A percentile compares a stretch with the other conserved stretches of the same genome.
Evolutionary conservation across 1,140 invertebrate species (phyloP).

Genomic region (Ridgeia piscesae): DNA sequence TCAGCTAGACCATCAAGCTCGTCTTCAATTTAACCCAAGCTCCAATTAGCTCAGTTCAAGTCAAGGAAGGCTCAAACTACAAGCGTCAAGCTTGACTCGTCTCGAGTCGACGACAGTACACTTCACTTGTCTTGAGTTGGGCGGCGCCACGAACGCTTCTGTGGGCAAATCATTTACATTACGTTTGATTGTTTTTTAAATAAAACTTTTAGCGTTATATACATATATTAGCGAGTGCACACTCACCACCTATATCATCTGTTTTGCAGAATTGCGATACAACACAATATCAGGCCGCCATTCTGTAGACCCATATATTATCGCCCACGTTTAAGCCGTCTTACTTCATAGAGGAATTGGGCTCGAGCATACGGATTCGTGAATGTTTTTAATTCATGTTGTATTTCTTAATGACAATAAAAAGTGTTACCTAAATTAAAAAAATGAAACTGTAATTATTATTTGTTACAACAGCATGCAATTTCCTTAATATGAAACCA

Average conservation of each 20-base stretch:
- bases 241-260: neutral
- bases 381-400: neutral
- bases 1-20: no score
- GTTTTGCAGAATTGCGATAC: neutral
- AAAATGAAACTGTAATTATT: neutral
- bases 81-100: no score
- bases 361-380: neutral
- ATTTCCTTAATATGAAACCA: neutral
- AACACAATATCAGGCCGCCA: neutral
- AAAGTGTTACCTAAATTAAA: neutral
- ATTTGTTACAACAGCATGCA: neutral
- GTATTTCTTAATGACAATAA: neutral
- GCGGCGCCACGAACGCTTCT: no score
- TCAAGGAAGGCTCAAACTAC: no score
- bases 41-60: no score
- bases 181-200: no score
- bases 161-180: no score
- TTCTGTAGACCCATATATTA: neutral
- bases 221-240: neutral
- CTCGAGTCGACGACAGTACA: no score
- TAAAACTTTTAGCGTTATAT: neutral
- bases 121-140: no score
- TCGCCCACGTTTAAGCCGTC: neutral
- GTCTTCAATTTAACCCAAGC: no score
- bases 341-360: neutral